Evolutionary conservation across 1,140 invertebrate species (phyloP).

Genomic region (Thalassaphorura encarpata): DNA sequence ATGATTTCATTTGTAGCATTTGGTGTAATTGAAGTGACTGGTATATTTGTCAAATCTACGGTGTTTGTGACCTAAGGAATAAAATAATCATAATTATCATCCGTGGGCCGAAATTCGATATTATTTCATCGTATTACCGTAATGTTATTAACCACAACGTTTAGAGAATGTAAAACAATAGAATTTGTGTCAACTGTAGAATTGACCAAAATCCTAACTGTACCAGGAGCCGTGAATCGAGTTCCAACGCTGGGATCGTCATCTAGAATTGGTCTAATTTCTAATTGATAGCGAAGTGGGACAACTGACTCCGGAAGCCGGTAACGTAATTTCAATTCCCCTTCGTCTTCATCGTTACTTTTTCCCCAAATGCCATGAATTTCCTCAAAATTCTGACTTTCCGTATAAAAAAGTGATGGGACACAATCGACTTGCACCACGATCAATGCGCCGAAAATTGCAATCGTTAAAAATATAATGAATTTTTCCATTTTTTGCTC

Average conservation of each 20-base stretch:
- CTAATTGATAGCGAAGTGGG: constrained; percentile 3
- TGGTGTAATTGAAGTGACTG: neutral
- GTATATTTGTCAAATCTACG: neutral
- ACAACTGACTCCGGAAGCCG: constrained; percentile 5
- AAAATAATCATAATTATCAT: neutral
- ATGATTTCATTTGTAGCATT: neutral
- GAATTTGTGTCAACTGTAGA: neutral
- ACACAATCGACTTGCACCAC: too few species aligned
- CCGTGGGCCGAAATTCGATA: neutral
- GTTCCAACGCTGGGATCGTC: neutral
- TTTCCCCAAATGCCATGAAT: too few species aligned
- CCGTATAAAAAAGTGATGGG: too few species aligned
- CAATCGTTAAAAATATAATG: too few species aligned
- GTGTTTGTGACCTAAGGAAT: neutral
- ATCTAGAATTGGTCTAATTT: constrained; percentile 16
- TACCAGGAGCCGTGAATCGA: constrained; percentile 12
- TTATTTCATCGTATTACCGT: neutral
- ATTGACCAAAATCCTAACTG: constrained; percentile 5
- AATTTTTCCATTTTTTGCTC: too few species aligned
- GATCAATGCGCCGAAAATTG: too few species aligned
- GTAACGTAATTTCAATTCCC: neutral
- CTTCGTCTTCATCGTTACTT: neutral
- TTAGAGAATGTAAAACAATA: constrained; percentile 1
- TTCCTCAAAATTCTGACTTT: too few species aligned
- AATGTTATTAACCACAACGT: neutral